A percentile compares a stretch with the other conserved stretches of the same genome.
Evolutionary conservation across 2,888 invertebrate genomes (phyloP).

Genomic region (Luperina nickerlii): DNA sequence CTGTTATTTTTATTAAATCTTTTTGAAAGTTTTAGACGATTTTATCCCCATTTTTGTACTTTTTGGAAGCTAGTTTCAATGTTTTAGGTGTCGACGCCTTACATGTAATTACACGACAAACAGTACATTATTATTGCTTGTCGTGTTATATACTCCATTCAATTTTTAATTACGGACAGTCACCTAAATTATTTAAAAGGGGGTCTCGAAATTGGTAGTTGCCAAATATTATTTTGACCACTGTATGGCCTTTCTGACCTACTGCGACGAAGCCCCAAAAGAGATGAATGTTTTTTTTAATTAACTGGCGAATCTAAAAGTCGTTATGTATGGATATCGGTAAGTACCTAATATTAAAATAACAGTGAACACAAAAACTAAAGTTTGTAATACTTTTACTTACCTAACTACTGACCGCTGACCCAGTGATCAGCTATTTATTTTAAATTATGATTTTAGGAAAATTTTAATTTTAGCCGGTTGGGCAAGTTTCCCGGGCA

Average conservation of each 20-base stretch:
- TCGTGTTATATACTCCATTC: background rate
- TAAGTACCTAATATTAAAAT: background rate
- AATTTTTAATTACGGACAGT: background rate
- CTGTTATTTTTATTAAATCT: accelerated
- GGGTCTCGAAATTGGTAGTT: no score
- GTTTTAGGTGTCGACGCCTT: background rate
- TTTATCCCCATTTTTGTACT: background rate
- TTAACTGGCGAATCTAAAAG: background rate
- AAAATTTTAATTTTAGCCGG: background rate
- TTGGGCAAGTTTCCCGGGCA: background rate
- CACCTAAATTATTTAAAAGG: no score
- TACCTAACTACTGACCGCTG: background rate
- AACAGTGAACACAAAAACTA: background rate
- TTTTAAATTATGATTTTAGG: background rate
- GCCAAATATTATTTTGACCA: background rate
- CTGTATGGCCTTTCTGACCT: no score
- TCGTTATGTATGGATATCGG: background rate
- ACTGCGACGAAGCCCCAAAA: background rate
- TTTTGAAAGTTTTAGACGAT: background rate
- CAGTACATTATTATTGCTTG: background rate
- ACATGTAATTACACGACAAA: background rate
- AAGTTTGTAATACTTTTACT: background rate
- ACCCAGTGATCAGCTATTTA: background rate
- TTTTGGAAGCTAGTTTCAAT: background rate
- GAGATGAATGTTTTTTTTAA: background rate